Percentiles rank a stretch among this genome's conserved stretches.
Conservation (phyloP, 2,888 invertebrate species). For the Imbricaverruca yamaguchii region DNA sequence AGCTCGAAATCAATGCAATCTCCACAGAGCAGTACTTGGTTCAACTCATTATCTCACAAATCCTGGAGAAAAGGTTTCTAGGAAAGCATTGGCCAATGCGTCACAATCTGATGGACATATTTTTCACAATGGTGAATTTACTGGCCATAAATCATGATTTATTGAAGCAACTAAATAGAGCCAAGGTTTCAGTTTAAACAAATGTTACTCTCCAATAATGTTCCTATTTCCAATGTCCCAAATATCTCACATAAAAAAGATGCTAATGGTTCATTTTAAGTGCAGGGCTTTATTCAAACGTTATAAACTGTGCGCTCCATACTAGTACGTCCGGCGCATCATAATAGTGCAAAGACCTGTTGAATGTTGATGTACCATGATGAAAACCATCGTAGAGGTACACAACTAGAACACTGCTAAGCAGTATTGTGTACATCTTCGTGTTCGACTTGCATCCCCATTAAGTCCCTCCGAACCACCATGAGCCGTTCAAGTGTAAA, state of each 20-base stretch:
- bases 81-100: slow-evolving; percentile 9
- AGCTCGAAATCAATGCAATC: background rate
- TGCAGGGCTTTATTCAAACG: background rate
- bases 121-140: slow-evolving; percentile 5
- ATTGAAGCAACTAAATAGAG: slow-evolving; percentile 1
- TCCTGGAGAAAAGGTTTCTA: background rate
- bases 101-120: slow-evolving; percentile 3
- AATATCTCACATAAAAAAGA: background rate
- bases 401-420: too few species aligned
- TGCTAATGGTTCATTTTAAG: background rate
- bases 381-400: too few species aligned
- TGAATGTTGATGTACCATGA: too few species aligned
- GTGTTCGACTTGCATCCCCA: too few species aligned
- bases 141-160: slow-evolving; percentile 10
- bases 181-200: slow-evolving; percentile 10
- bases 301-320: background rate
- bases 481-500: too few species aligned
- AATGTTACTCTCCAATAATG: background rate
- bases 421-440: too few species aligned
- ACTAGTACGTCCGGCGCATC: too few species aligned
- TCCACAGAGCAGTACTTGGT: background rate
- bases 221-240: background rate
- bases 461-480: too few species aligned
- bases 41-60: background rate
- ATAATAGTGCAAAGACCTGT: too few species aligned